A percentile compares a stretch with the other conserved stretches of the same genome.
Evolutionary conservation across 2,888 invertebrate species (phyloP).

Genomic region (Drosophila nigritarsus): DNA sequence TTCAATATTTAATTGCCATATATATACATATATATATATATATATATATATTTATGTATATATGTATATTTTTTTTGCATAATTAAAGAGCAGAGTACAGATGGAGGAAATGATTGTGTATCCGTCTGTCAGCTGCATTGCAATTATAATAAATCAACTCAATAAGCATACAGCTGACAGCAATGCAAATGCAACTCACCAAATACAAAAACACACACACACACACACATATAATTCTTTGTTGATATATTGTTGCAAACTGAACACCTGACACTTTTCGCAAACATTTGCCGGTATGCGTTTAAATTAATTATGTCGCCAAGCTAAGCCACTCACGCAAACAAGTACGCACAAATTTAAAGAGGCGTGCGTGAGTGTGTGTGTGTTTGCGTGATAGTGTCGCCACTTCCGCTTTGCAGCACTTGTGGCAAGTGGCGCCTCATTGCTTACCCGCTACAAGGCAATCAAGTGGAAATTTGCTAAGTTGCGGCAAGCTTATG

Average conservation of each 20-base stretch:
- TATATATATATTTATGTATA: not conserved
- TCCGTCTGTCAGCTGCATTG: constrained; percentile 68
- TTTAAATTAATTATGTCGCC: constrained; percentile 76
- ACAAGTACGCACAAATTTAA: constrained; percentile 1
- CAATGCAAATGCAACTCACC: constrained; percentile 49
- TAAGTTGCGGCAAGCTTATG: constrained; percentile 9
- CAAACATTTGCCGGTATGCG: constrained; percentile 63
- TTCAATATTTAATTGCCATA: constrained; percentile 31
- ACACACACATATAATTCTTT: constrained; percentile 11
- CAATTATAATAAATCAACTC: constrained; percentile 77
- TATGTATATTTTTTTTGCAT: constrained; percentile 10
- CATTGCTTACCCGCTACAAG: constrained; percentile 12
- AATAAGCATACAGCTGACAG: constrained; percentile 60
- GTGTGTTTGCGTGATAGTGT: constrained; percentile 1
- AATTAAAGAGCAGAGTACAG: constrained; percentile 40
- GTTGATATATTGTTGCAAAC: constrained; percentile 61
- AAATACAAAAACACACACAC: constrained; percentile 5
- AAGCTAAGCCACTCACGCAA: constrained; percentile 20
- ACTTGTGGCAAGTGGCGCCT: constrained; percentile 5
- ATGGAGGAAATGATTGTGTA: not conserved
- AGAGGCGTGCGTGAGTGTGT: not conserved
- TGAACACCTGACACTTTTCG: constrained; percentile 74
- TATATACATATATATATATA: not conserved
- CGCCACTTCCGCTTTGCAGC: constrained; percentile 20
- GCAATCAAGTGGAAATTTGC: constrained; percentile 50